Percentiles rank a stretch among this genome's conserved stretches.
phyloP scores from a whole-genome alignment of 2,797 vertebrate species.

The Tenualosa ilisha region DNA sequence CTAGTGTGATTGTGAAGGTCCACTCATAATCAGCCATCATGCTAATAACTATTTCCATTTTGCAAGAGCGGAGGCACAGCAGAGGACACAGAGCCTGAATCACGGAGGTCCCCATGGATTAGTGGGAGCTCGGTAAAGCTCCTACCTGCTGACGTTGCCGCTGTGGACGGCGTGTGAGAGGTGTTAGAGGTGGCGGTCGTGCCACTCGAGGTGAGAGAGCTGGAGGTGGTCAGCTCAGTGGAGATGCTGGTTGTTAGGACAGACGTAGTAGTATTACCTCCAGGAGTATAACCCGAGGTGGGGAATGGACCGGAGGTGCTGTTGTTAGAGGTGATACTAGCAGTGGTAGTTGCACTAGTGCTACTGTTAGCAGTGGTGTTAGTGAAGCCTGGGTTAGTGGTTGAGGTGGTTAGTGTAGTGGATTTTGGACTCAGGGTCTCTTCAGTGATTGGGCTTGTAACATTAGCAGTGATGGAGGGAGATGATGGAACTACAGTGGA shows the following conservation, averaged over 20 bases:
- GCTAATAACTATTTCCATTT: not conserved
- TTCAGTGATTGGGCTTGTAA: not conserved
- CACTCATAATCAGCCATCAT: not conserved
- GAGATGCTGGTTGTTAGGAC: not conserved
- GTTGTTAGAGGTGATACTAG: not conserved
- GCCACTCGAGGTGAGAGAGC: not conserved
- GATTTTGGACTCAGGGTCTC: not conserved
- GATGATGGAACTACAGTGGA: not conserved
- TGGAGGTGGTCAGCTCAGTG: conserved; percentile 5
- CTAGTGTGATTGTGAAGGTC: conserved; percentile 9
- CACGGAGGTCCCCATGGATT: conserved; percentile 6
- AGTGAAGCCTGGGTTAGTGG: not conserved
- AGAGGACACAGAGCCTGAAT: not conserved
- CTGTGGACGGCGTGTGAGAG: not conserved
- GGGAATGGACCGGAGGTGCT: not conserved
- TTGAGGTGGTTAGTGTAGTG: not conserved
- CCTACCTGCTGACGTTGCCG: conserved; percentile 7
- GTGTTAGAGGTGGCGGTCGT: not conserved
- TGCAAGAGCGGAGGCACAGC: conserved; percentile 14
- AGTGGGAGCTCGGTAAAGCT: conserved; percentile 19
- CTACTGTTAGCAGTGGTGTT: not conserved
- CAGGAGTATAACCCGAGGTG: not conserved
- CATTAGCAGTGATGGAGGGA: not conserved
- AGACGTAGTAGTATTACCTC: not conserved
- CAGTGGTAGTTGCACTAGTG: not conserved